Base-by-base conservation (phyloP, 23 tunicate genomes). In the Trididemnum clinides region DNA sequence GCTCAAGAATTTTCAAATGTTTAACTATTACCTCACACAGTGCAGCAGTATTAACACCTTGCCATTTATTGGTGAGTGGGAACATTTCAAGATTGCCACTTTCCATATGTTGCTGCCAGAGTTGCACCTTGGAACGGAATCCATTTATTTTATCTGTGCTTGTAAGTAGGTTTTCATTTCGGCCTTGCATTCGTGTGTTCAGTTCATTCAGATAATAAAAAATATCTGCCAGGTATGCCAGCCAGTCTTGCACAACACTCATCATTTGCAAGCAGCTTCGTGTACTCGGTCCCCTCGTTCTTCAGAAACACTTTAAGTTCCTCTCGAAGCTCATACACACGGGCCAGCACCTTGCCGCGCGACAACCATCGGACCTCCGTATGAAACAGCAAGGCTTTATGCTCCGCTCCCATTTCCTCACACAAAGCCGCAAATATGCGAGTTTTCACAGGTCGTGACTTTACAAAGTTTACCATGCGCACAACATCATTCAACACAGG, bases 341-440 rank as follows among this genome's bases (percentile, higher is more conserved):
- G 76, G 21, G 76, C 76, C 38, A 69, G 38, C 18, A 69, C 76
- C 38, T 69, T 69, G 36, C 76, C 37, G 10, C 37, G 36, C 38
- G 76, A 69, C 38, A 69, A 69, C 76, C 76, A 69, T 69, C 37
- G 36, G 76, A 69, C 76, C 38, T 69, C 76, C 37, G 37, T 69
- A 33, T 69, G 76, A 69, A 69, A 33, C 76, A 69, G 76, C 38
- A 69, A 79, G 37, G 75, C 51, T 63, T 65, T 63, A 57, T 81
- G 59, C 34, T 81, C 75, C 51, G 85, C 85, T 63, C 74, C 74
- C 85, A 78, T 78, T 78, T 78, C 83, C 26, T 78, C 66, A 29
- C 83, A 78, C 35, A 78, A 78, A 78, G 66, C 66, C 25, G 66
- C 64, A 22, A 78, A 78, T 26, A 78, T 78, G 83, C 36, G 83